A percentile compares a stretch with the other conserved stretches of the same genome.
phyloP scores from a whole-genome alignment of 2,888 invertebrate genomes.

The Drosophila limbata region DNA sequence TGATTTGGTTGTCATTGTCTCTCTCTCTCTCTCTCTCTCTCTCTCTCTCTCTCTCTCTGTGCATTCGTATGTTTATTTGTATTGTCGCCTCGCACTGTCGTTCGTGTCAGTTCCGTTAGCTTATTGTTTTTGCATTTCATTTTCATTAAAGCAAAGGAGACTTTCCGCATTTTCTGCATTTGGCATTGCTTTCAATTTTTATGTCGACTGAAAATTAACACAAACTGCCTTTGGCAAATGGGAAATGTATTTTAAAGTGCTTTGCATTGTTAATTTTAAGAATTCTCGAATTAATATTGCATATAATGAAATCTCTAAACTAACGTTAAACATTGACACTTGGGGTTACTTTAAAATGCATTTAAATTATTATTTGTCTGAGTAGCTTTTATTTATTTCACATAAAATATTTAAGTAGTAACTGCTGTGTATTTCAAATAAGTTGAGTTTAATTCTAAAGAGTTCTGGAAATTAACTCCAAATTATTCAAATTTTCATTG shows the following conservation, averaged over 20 bases:
- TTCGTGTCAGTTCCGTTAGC: constrained; percentile 26
- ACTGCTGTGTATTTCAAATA: too few relatives aligned
- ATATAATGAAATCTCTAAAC: neutral
- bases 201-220: constrained; percentile 12
- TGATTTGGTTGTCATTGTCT: constrained; percentile 1
- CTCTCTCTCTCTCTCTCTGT: neutral
- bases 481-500: too few relatives aligned
- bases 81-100: neutral
- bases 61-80: neutral
- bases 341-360: neutral
- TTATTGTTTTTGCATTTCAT: constrained; percentile 33
- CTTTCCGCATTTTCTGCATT: constrained; percentile 12
- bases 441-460: too few relatives aligned
- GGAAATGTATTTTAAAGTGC: constrained; percentile 10
- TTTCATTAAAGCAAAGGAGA: constrained; percentile 24
- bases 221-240: neutral
- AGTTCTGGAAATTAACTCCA: neutral
- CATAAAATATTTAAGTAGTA: too few relatives aligned
- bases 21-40: too few relatives aligned
- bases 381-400: neutral
- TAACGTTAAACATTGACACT: neutral
- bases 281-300: neutral
- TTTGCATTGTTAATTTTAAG: constrained; percentile 19
- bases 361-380: neutral
- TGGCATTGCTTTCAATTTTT: constrained; percentile 30